Evolutionary conservation across 2,888 invertebrate species (phyloP).

Genomic region (Sturmia bella): DNA sequence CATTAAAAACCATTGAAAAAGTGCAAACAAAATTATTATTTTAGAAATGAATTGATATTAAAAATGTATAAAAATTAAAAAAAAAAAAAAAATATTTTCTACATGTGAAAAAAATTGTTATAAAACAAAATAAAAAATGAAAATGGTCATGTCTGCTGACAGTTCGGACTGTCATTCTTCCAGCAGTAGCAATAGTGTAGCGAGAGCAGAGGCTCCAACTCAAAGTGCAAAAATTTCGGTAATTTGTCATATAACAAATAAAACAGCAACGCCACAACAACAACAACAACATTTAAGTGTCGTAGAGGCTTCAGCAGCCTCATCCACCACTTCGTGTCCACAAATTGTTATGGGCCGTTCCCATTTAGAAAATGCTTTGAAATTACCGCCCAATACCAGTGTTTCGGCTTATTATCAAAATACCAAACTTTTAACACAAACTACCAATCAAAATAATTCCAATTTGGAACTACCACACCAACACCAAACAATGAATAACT

Average conservation of each 20-base stretch:
- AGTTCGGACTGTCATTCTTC: constrained; percentile 81
- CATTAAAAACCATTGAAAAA: background rate
- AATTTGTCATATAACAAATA: constrained; percentile 76
- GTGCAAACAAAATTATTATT: background rate
- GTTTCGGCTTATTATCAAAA: constrained; percentile 80
- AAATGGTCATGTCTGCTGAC: constrained; percentile 82
- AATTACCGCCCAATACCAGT: constrained; percentile 80
- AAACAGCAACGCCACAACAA: constrained; percentile 47
- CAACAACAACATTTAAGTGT: constrained; percentile 43
- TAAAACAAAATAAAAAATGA: constrained; percentile 70
- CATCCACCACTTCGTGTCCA: constrained; percentile 73
- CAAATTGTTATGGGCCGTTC: constrained; percentile 76
- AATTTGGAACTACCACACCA: constrained; percentile 56
- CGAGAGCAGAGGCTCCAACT: constrained; percentile 58
- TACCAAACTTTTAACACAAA: constrained; percentile 74
- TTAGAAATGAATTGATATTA: background rate
- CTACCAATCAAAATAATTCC: constrained; percentile 47
- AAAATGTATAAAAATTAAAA: no score
- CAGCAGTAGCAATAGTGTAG: constrained; percentile 74
- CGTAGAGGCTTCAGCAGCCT: constrained; percentile 69
- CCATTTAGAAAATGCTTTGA: constrained; percentile 80
- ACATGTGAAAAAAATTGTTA: constrained; percentile 2
- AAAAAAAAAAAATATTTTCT: constrained; percentile 33
- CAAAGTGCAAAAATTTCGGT: constrained; percentile 77
- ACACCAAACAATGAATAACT: constrained; percentile 38